Evolutionary conservation across 2,888 invertebrate species (phyloP).

Genomic region (Strigamia maritima): DNA sequence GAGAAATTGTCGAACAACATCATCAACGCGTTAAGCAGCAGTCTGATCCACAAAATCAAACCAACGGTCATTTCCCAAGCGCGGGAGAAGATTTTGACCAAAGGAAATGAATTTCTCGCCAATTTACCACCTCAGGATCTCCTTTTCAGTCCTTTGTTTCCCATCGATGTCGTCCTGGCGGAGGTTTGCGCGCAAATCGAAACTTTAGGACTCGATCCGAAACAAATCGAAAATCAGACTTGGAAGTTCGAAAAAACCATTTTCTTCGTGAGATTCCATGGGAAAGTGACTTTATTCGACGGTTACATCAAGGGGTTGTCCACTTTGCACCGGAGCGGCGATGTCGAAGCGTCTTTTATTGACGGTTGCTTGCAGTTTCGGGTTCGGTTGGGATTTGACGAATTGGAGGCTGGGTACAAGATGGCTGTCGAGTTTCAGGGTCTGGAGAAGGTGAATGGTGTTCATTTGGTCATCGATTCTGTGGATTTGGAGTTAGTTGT

Average conservation of each 20-base stretch:
- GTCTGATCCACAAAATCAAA: slow-evolving; percentile 82
- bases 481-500: slow-evolving; percentile 33
- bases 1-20: slow-evolving; percentile 60
- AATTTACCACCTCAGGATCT: slow-evolving; percentile 62
- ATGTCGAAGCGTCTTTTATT: slow-evolving; percentile 43
- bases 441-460: slow-evolving; percentile 37
- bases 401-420: slow-evolving; percentile 45
- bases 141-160: slow-evolving; percentile 80
- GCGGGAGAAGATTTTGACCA: slow-evolving; percentile 68
- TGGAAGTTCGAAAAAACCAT: slow-evolving; percentile 43
- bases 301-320: slow-evolving; percentile 77
- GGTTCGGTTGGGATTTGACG: slow-evolving; percentile 45
- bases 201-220: slow-evolving; percentile 69
- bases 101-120: slow-evolving; percentile 70
- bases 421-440: slow-evolving; percentile 44
- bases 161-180: slow-evolving; percentile 76
- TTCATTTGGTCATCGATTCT: slow-evolving; percentile 39
- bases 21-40: slow-evolving; percentile 75
- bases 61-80: slow-evolving; percentile 71
- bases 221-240: slow-evolving; percentile 57
- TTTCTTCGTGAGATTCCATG: slow-evolving; percentile 48
- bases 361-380: slow-evolving; percentile 35
- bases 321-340: slow-evolving; percentile 63
- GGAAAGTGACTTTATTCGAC: slow-evolving; percentile 66
- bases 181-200: slow-evolving; percentile 69